Base-by-base conservation (phyloP, 2,888 invertebrate species). In the Lucinisca nassula region DNA sequence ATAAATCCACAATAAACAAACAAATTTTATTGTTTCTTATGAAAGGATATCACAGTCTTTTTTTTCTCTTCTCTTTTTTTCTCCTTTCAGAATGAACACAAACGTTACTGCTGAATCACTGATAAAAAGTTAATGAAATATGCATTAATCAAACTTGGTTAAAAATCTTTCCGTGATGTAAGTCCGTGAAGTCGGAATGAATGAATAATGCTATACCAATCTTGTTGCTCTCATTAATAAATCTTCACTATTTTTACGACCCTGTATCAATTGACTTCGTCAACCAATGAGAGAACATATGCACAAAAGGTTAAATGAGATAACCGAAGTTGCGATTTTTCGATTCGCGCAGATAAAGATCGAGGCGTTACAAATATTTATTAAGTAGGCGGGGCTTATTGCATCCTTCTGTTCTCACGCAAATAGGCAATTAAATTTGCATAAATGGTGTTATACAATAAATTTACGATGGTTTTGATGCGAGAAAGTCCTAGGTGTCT, bases 171-270 rank as follows among this genome's bases (percentile, higher is more conserved):
- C 27, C 75, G 30, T 73, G 38, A 73, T 37, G 51, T 73, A 37
- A 72, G 55, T 55, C 55, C 55, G 32, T 51, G 49, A 72, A 49
- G 17, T 61, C 40, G 40, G n/a, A 1, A 24, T 38, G 40, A 45
- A 81, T 75, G 24, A 58, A 17, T 49, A 75, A 81, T 81, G 81
- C 40, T 75, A 38, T 40, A 55, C 24, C n/a, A 61, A 21, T 35
- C 55, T 32, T 45, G 49, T 61, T 74, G 40, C 45, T 51, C 85
- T 75, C 81, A 61, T 81, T 90, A 90, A 88, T 85, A 90, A 89
- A 87, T 81, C 87, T 67, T 85, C 82, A 82, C 85, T 84, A 32
- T 49, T 40, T 89, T 90, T 90, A 85, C 82, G 82, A 85, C 79
- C 87, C 82, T 58, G 77, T 80, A 61, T 75, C 77, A 37, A 72